Percentiles rank a stretch among this genome's conserved stretches.
phyloP scores from a whole-genome alignment of 2,113 vertebrate genomes.

The Nothobranchius kuhntae region DNA sequence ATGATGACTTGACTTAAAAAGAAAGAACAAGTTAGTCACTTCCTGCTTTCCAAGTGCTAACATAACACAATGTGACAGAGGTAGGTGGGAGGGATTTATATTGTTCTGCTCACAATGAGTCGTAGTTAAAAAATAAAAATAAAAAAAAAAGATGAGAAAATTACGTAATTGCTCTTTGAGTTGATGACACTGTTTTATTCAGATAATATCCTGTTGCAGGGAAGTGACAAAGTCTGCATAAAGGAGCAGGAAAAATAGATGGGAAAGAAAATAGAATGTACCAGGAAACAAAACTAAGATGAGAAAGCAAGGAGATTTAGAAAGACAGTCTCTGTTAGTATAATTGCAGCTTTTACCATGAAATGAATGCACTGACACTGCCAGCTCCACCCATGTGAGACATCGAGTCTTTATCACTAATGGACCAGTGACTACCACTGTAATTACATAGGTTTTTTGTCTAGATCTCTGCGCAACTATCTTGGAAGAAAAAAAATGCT shows the following conservation, averaged over 20 bases:
- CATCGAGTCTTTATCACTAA: slow-evolving; percentile 74
- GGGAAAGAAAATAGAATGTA: slow-evolving; percentile 13
- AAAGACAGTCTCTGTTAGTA: slow-evolving; percentile 79
- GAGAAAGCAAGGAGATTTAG: slow-evolving; percentile 53
- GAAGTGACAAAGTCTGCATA: slow-evolving; percentile 85
- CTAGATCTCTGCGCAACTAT: slow-evolving; percentile 56
- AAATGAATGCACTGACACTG: slow-evolving; percentile 86
- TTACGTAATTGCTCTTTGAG: slow-evolving; percentile 95
- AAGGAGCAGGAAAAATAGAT: slow-evolving; percentile 74
- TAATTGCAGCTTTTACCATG: slow-evolving; percentile 94
- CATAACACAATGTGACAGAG: slow-evolving; percentile 11
- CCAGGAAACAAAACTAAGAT: slow-evolving; percentile 38
- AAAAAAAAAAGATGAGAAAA: slow-evolving; percentile 82
- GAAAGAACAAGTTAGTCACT: too few species aligned
- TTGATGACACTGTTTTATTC: slow-evolving; percentile 92
- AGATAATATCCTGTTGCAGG: slow-evolving; percentile 92
- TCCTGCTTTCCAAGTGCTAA: too few species aligned
- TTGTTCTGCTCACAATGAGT: slow-evolving; percentile 28
- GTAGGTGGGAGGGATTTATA: slow-evolving; percentile 5
- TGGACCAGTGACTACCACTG: slow-evolving; percentile 63
- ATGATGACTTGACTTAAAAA: too few species aligned
- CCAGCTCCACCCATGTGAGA: slow-evolving; percentile 64
- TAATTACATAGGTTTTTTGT: slow-evolving; percentile 76
- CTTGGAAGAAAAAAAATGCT: slow-evolving; percentile 68
- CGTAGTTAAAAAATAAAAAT: slow-evolving; percentile 69